phyloP scores from a whole-genome alignment of 2,113 vertebrate genomes.

The Psittacus erithacus region DNA sequence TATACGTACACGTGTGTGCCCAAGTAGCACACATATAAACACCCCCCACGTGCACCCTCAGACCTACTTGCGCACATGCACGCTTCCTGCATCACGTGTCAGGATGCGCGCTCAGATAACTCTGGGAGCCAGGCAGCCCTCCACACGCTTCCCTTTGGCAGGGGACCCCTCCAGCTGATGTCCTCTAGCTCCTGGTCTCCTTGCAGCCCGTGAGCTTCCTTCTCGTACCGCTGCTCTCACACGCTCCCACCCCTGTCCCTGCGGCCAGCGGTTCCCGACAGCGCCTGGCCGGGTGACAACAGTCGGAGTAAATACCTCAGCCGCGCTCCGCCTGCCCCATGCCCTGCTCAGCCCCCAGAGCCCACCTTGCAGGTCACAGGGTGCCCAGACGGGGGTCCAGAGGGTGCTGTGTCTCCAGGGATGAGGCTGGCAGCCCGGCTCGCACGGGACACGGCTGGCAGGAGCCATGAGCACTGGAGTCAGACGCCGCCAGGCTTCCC shows the following conservation, averaged over 20 bases:
- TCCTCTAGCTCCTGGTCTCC: background rate
- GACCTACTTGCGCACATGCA: accelerated
- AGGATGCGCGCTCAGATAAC: accelerated
- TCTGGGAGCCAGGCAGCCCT: background rate
- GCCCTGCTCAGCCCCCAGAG: background rate
- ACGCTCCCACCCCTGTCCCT: background rate
- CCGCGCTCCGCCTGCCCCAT: accelerated
- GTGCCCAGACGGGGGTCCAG: accelerated
- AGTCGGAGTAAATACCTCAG: constrained; percentile 5
- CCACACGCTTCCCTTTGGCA: background rate
- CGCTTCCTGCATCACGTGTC: accelerated
- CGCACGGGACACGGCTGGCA: accelerated
- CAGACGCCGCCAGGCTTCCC: constrained; percentile 8
- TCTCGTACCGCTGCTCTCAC: background rate
- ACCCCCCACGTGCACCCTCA: background rate
- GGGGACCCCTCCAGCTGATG: background rate
- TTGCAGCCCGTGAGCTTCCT: background rate
- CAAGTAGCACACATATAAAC: accelerated
- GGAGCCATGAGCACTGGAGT: background rate
- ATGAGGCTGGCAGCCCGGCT: background rate
- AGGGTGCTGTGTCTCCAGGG: accelerated
- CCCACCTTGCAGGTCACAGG: background rate
- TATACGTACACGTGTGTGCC: accelerated
- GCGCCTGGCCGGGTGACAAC: constrained; percentile 13
- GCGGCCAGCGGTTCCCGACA: background rate